Conservation (phyloP, 2,888 invertebrate species). For the Acrocyrtus sp. region DNA sequence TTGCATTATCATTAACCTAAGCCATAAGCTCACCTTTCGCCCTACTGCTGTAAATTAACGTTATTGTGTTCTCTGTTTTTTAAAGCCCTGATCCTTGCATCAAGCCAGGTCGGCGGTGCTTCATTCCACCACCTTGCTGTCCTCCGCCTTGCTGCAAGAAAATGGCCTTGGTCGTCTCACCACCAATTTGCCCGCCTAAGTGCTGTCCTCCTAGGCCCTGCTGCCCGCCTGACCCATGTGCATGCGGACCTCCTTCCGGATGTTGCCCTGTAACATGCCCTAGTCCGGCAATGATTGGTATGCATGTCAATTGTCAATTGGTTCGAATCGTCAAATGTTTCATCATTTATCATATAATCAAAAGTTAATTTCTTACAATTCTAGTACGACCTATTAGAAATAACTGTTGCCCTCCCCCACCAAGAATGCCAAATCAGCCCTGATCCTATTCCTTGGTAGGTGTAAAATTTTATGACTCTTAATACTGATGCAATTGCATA, state of each 20-base stretch:
- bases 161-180: constrained; percentile 58
- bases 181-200: constrained; percentile 59
- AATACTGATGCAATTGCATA: too few relatives aligned
- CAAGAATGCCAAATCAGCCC: constrained; percentile 29
- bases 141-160: constrained; percentile 58
- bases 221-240: constrained; percentile 48
- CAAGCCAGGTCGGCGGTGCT: constrained; percentile 53
- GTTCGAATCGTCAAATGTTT: not conserved
- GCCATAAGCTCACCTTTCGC: too few relatives aligned
- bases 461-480: too few relatives aligned
- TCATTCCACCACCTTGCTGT: constrained; percentile 59
- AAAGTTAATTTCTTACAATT: constrained; percentile 1
- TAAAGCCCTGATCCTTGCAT: constrained; percentile 61
- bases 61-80: not conserved
- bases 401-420: constrained; percentile 50
- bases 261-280: constrained; percentile 55
- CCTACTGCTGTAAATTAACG: not conserved
- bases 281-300: constrained; percentile 54
- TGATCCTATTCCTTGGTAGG: constrained; percentile 52
- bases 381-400: constrained; percentile 12
- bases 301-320: not conserved
- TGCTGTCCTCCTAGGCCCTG: not conserved
- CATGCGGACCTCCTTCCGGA: constrained; percentile 37
- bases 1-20: not conserved
- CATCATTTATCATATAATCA: not conserved